Conservation (phyloP, 2,797 vertebrate species). For the Nasua narica region DNA sequence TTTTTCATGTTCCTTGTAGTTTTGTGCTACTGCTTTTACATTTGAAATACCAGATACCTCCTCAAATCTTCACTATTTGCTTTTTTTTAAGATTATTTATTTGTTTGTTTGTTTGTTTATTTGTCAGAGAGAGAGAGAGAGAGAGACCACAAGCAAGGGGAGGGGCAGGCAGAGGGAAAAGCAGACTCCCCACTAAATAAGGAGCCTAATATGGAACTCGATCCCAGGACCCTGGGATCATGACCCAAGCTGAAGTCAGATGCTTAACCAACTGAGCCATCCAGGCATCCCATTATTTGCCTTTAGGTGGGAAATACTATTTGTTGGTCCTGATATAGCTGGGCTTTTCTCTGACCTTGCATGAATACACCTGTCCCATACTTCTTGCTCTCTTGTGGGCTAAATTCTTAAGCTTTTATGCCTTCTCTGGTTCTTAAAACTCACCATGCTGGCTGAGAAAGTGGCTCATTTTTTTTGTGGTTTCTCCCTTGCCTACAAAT, state of each 20-base stretch:
- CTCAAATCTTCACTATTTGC: neutral
- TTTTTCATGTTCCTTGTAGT: neutral
- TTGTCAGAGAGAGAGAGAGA: too few relatives aligned
- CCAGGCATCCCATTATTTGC: neutral
- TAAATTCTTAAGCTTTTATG: neutral
- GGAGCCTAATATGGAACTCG: too few relatives aligned
- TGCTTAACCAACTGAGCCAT: too few relatives aligned
- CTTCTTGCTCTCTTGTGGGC: neutral
- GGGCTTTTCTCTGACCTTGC: neutral
- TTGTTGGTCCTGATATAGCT: neutral
- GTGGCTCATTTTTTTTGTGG: neutral
- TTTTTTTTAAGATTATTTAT: neutral
- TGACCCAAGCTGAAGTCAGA: too few relatives aligned
- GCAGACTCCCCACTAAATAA: too few relatives aligned
- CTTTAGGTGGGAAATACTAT: neutral
- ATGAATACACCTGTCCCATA: neutral
- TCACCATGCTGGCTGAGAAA: neutral
- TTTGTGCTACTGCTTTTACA: neutral
- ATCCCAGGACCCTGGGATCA: too few relatives aligned
- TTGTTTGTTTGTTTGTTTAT: too few relatives aligned
- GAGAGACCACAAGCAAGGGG: too few relatives aligned
- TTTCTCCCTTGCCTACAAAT: neutral
- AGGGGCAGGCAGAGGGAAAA: too few relatives aligned
- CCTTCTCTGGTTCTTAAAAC: neutral
- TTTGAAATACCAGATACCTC: neutral